phyloP scores from a whole-genome alignment of 1,140 invertebrate genomes.

The Uloborus diversus region DNA sequence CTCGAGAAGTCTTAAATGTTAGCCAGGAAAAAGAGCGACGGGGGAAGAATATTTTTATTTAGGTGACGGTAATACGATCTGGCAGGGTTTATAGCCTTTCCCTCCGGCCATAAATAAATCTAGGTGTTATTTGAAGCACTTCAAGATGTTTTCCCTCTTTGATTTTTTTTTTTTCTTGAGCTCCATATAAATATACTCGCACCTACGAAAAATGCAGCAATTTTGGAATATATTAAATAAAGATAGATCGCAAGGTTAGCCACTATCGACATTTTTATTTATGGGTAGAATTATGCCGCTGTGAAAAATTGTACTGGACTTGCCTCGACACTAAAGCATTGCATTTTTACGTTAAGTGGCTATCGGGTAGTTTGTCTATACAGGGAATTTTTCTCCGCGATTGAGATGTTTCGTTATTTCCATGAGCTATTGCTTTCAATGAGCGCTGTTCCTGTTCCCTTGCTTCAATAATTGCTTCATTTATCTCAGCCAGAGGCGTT shows the following conservation, averaged over 20 bases:
- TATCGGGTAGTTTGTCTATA: neutral
- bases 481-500: no score
- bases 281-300: slow-evolving; percentile 3
- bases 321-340: slow-evolving; percentile 22
- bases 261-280: slow-evolving; percentile 42
- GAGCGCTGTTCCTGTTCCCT: no score
- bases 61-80: slow-evolving; percentile 43
- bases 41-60: slow-evolving; percentile 35
- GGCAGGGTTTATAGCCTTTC: slow-evolving; percentile 44
- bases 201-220: slow-evolving; percentile 31
- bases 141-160: slow-evolving; percentile 36
- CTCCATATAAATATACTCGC: neutral
- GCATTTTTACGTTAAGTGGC: slow-evolving; percentile 6
- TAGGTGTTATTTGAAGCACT: slow-evolving; percentile 49
- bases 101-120: slow-evolving; percentile 49
- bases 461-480: no score
- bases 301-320: slow-evolving; percentile 4
- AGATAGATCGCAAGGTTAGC: slow-evolving; percentile 34
- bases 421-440: no score
- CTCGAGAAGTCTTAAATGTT: slow-evolving; percentile 30
- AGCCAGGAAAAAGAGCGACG: slow-evolving; percentile 14
- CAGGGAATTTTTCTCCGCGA: neutral
- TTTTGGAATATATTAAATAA: slow-evolving; percentile 52
- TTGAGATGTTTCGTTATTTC: neutral
- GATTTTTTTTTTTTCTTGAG: neutral